Evolutionary conservation across 2,888 invertebrate genomes (phyloP), one percentile per base, ranked within the genome.

Genomic region (Cordilura impudica): DNA sequence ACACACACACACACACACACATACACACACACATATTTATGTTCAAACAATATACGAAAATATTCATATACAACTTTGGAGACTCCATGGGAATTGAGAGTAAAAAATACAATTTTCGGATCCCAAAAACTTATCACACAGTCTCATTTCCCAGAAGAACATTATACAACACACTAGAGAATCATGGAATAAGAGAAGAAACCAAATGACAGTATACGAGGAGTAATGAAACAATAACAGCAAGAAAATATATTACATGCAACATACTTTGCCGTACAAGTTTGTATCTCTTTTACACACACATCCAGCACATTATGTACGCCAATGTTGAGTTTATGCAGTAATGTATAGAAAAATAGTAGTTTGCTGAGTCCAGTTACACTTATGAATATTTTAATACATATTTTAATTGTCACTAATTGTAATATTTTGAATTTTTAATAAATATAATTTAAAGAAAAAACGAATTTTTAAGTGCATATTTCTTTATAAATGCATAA

Each of bases 101-200:
- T 86, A 85, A 86, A 88, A 74, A 88, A 88, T 88, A 88, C 88
- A 88, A 88, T 88, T 88, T 88, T 88, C 86, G 87, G 87, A 87
- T 88, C 88, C 87, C 88, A 87, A 88, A 88, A 88, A 88, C 88
- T 88, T 88, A 88, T 88, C 88, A 87, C 89, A 88, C 89, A 88
- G 88, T 87, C 88, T 87, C 87, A 88, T 88, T 88, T 88, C 89
- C 88, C 89, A 84, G 85, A 83, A 88, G 88, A 88, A 88, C 88
- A 88, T 88, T 88, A 88, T 88, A 88, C 88, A 88, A 87, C 87
- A 87, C 88, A 84, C 88, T 72, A 83, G 88, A 86, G 88, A 88
- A 69, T 39, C 7, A 49, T 43, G 54, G 45, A 69, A 66, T 39
- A 69, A 71, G 67, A 79, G 71, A 53, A 75, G 63, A 74, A 79